Conservation (phyloP, 2,888 invertebrate genomes). For the Emmelina monodactyla region DNA sequence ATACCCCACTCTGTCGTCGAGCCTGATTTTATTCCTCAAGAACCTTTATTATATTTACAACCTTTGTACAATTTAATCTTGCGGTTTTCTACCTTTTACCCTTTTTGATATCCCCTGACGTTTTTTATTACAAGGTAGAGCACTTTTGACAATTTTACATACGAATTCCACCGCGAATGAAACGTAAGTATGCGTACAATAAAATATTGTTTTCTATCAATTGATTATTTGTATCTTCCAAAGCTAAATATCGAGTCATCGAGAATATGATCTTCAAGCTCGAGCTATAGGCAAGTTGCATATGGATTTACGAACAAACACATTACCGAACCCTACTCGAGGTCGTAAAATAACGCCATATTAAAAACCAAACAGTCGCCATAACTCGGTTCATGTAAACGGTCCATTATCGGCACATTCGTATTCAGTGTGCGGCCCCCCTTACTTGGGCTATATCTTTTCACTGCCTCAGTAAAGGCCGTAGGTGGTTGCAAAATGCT, state of each 20-base stretch:
- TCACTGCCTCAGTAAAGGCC: slow-evolving; percentile 47
- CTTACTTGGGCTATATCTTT: slow-evolving; percentile 43
- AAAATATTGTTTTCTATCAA: no score
- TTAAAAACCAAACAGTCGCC: slow-evolving; percentile 41
- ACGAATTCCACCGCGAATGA: no score
- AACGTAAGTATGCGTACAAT: no score
- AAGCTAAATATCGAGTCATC: no score
- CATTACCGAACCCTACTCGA: neutral
- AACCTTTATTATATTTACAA: neutral
- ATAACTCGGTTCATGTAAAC: slow-evolving; percentile 37
- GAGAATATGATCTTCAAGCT: no score
- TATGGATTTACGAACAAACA: no score
- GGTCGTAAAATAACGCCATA: slow-evolving; percentile 41
- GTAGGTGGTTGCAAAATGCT: slow-evolving; percentile 17
- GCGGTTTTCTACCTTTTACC: no score
- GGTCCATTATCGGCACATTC: slow-evolving; percentile 38
- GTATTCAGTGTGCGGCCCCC: slow-evolving; percentile 41
- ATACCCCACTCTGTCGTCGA: slow-evolving; percentile 22
- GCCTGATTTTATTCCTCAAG: neutral
- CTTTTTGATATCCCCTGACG: neutral
- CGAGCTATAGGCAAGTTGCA: no score
- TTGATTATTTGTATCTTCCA: no score
- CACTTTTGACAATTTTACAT: no score
- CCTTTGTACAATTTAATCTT: neutral
- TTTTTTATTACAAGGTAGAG: no score